phyloP scores from a whole-genome alignment of 2,797 vertebrate genomes.

The Acrocephalus scirpaceus region DNA sequence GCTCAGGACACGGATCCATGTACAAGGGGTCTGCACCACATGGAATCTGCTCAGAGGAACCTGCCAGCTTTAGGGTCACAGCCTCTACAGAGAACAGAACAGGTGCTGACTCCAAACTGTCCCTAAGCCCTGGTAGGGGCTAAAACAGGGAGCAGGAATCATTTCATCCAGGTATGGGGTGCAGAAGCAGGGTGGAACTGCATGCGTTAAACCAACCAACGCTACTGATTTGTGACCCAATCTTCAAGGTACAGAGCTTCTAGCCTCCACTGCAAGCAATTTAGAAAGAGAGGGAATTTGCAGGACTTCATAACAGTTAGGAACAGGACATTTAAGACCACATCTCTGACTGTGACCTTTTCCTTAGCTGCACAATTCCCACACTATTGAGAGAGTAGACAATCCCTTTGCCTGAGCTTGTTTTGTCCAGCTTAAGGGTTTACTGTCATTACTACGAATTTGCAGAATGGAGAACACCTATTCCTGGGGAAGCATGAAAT shows the following conservation, averaged over 20 bases:
- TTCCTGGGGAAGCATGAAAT: not conserved
- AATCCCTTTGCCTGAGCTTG: not conserved
- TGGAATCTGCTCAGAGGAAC: not conserved
- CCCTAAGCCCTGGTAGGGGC: not conserved
- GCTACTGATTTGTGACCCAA: not conserved
- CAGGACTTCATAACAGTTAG: not conserved
- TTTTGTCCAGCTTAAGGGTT: not conserved
- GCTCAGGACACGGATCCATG: not conserved
- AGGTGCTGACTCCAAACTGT: not conserved
- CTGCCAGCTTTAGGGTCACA: not conserved
- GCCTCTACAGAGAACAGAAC: not conserved
- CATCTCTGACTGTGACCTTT: not conserved
- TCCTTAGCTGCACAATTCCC: not conserved
- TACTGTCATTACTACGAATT: not conserved
- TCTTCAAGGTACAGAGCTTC: not conserved
- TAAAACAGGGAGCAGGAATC: not conserved
- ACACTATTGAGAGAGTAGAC: not conserved
- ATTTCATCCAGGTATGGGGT: not conserved
- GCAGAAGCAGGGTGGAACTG: not conserved
- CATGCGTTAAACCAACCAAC: not conserved
- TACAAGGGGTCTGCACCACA: not conserved
- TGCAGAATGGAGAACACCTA: not conserved
- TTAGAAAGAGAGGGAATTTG: not conserved
- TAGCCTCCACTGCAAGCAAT: not conserved
- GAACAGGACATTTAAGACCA: not conserved